Evolutionary conservation across 2,113 vertebrate species (phyloP).

Genomic region (Myiozetetes cayanensis): DNA sequence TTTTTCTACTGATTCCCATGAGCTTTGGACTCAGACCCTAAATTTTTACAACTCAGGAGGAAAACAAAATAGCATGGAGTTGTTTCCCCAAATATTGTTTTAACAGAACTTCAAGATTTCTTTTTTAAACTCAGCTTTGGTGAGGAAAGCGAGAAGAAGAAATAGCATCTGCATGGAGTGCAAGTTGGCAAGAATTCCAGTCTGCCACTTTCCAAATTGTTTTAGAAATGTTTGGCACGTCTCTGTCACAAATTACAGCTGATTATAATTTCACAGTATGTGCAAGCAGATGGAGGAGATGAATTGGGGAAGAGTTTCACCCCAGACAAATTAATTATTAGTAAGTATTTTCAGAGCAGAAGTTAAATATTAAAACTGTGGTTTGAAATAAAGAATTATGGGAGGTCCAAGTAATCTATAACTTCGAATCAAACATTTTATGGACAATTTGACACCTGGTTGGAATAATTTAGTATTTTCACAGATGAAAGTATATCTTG

Average conservation of each 20-base stretch:
- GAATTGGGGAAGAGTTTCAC: constrained; percentile 75
- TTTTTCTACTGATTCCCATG: background rate
- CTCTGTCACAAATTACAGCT: constrained; percentile 78
- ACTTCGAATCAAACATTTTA: constrained; percentile 20
- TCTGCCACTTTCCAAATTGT: constrained; percentile 80
- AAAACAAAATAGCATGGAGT: constrained; percentile 48
- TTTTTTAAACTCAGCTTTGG: constrained; percentile 62
- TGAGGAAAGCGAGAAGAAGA: constrained; percentile 65
- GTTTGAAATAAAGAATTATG: constrained; percentile 49
- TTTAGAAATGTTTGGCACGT: constrained; percentile 80
- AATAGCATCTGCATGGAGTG: constrained; percentile 71
- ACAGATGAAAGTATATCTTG: background rate
- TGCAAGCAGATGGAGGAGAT: constrained; percentile 77
- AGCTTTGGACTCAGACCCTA: background rate
- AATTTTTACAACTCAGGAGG: background rate
- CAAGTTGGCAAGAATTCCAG: constrained; percentile 69
- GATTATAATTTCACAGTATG: constrained; percentile 80
- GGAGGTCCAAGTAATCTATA: constrained; percentile 3
- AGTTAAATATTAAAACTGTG: constrained; percentile 62
- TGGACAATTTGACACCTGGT: constrained; percentile 25
- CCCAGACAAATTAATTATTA: constrained; percentile 74
- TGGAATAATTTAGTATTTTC: constrained; percentile 7
- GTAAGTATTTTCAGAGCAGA: constrained; percentile 66
- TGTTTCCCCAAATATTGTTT: constrained; percentile 56
- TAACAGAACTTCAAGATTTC: constrained; percentile 64